Evolutionary conservation across 1,140 invertebrate species (phyloP).

Genomic region (Drosophila subpulchrella): DNA sequence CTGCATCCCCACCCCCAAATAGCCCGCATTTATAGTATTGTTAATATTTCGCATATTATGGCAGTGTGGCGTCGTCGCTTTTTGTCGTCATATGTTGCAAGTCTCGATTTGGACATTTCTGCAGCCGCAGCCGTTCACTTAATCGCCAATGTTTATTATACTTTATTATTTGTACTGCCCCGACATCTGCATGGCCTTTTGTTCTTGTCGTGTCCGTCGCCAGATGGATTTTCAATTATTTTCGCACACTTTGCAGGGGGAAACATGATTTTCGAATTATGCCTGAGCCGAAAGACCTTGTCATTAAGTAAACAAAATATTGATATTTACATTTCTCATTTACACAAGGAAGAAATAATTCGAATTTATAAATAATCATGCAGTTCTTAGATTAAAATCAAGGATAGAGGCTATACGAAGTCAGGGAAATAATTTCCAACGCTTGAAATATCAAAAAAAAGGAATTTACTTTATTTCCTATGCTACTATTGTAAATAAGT

Average conservation of each 20-base stretch:
- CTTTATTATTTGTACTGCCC: slow-evolving; percentile 68
- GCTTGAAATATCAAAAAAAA: no score
- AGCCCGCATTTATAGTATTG: slow-evolving; percentile 60
- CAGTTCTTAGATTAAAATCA: not conserved
- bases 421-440: not conserved
- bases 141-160: slow-evolving; percentile 77
- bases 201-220: slow-evolving; percentile 54
- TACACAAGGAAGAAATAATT: no score
- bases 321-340: not conserved
- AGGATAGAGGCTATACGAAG: no score
- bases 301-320: not conserved
- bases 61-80: slow-evolving; percentile 61
- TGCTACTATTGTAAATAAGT: no score
- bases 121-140: slow-evolving; percentile 45
- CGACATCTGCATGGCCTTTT: slow-evolving; percentile 77
- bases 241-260: slow-evolving; percentile 18
- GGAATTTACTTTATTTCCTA: no score
- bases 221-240: slow-evolving; percentile 46
- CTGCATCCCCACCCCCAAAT: slow-evolving; percentile 1
- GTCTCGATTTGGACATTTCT: slow-evolving; percentile 54
- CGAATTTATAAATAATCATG: not conserved
- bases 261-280: slow-evolving; percentile 23
- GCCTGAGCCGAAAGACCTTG: not conserved
- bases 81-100: slow-evolving; percentile 61
- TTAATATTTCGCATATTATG: slow-evolving; percentile 82